Percentiles rank a stretch among this genome's conserved stretches.
These are phyloP conservation scores for Staurois parvus DNA, from an alignment of 2,797 vertebrate genomes.

Conservation along the genomic window DNA sequence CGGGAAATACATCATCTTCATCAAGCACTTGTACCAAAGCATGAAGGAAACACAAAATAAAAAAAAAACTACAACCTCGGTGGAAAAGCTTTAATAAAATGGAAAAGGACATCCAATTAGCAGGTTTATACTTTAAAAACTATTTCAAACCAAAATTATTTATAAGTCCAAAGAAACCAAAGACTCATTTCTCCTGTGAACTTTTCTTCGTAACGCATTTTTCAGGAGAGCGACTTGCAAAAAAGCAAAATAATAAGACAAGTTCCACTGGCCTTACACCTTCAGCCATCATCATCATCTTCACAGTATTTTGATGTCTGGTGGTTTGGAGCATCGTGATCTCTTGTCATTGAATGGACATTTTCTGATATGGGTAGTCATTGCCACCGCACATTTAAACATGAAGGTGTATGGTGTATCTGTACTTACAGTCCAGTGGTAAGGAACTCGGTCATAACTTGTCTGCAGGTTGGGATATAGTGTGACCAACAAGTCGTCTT, in stretches of 20 bases:
- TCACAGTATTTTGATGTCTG: conserved; percentile 81
- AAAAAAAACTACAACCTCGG: conserved; percentile 90
- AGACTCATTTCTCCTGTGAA: conserved; percentile 92
- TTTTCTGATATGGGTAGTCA: conserved; percentile 79
- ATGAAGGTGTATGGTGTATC: conserved; percentile 72
- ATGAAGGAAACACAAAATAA: conserved; percentile 81
- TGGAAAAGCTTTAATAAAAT: conserved; percentile 99
- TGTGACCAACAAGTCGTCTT: conserved; percentile 74
- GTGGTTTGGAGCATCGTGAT: conserved; percentile 75
- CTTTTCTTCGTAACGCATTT: conserved; percentile 88
- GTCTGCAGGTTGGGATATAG: conserved; percentile 80
- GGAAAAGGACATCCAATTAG: conserved; percentile 88
- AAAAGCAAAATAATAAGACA: conserved; percentile 66
- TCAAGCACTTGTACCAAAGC: conserved; percentile 98
- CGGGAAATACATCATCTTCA: conserved; percentile 86
- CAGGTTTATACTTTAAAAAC: conserved; percentile 85
- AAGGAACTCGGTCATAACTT: conserved; percentile 82
- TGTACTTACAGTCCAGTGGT: conserved; percentile 73
- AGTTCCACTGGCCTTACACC: conserved; percentile 82
- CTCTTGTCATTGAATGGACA: conserved; percentile 80
- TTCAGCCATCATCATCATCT: conserved; percentile 79
- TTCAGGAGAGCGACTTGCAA: conserved; percentile 87
- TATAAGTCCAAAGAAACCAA: conserved; percentile 99
- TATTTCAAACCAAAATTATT: conserved; percentile 87
- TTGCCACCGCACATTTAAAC: conserved; percentile 71